A percentile compares a stretch with the other conserved stretches of the same genome.
Evolutionary conservation across 2,797 vertebrate genomes (phyloP).

Genomic region (Acanthurus tractus): DNA sequence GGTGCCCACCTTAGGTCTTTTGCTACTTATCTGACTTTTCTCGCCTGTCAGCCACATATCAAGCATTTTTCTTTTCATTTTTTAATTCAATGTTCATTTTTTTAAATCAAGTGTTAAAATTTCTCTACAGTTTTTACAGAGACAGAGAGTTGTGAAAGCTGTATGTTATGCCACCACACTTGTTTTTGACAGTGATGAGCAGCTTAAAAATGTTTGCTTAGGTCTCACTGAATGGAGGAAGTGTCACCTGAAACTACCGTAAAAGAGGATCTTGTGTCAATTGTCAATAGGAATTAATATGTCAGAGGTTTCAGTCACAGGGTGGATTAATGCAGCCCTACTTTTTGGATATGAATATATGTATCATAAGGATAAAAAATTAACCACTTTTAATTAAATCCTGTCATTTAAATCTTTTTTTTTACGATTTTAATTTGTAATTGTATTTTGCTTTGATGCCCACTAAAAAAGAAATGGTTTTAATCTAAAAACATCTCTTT

Average conservation of each 20-base stretch:
- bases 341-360: background rate
- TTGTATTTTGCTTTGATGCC: background rate
- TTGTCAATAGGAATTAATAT: background rate
- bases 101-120: background rate
- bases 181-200: background rate
- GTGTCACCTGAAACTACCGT: slow-evolving; percentile 27
- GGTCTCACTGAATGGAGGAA: slow-evolving; percentile 27
- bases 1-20: background rate
- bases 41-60: background rate
- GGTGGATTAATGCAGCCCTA: background rate
- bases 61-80: too few species aligned
- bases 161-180: background rate
- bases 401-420: background rate
- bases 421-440: background rate
- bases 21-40: background rate
- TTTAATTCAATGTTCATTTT: background rate
- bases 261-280: slow-evolving; percentile 33
- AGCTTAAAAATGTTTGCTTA: background rate
- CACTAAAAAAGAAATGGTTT: background rate
- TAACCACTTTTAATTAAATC: background rate
- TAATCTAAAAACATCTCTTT: background rate
- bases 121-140: background rate
- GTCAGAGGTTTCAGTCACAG: slow-evolving; percentile 19
- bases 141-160: background rate
- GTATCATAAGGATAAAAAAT: background rate